Conservation (phyloP, 2,797 vertebrate species). For the Hyperoplus immaculatus region DNA sequence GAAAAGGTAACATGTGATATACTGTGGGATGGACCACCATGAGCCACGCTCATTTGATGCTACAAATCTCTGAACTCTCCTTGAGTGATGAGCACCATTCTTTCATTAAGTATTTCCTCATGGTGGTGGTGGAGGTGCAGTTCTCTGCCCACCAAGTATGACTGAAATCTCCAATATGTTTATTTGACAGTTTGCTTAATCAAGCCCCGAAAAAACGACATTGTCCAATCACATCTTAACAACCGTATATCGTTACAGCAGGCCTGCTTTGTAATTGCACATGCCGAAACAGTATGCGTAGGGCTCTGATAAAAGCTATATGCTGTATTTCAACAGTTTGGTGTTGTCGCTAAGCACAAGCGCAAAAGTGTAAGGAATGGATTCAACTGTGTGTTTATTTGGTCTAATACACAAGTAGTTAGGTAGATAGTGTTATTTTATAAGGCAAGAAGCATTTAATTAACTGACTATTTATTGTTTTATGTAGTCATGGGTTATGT, state of each 20-base stretch:
- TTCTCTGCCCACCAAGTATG: background rate
- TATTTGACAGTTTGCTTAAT: background rate
- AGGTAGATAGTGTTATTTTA: background rate
- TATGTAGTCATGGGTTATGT: background rate
- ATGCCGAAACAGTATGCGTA: background rate
- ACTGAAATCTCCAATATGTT: background rate
- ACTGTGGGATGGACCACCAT: constrained; percentile 33
- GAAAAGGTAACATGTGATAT: constrained; percentile 47
- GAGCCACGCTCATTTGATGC: constrained; percentile 18
- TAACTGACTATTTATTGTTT: background rate
- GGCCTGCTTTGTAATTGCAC: constrained; percentile 1
- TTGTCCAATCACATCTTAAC: background rate
- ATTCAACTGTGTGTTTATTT: background rate
- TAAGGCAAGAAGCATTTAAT: background rate
- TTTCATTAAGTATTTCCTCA: background rate
- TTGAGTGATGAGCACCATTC: background rate
- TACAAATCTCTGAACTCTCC: constrained; percentile 4
- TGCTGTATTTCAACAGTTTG: background rate
- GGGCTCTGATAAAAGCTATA: background rate
- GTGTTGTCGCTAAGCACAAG: background rate
- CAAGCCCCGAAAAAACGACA: background rate
- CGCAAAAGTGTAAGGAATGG: background rate
- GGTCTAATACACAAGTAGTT: background rate
- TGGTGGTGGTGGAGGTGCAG: background rate
- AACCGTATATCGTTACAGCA: background rate